phyloP scores from a whole-genome alignment of 2,888 invertebrate genomes.

The Halictus ligatus region DNA sequence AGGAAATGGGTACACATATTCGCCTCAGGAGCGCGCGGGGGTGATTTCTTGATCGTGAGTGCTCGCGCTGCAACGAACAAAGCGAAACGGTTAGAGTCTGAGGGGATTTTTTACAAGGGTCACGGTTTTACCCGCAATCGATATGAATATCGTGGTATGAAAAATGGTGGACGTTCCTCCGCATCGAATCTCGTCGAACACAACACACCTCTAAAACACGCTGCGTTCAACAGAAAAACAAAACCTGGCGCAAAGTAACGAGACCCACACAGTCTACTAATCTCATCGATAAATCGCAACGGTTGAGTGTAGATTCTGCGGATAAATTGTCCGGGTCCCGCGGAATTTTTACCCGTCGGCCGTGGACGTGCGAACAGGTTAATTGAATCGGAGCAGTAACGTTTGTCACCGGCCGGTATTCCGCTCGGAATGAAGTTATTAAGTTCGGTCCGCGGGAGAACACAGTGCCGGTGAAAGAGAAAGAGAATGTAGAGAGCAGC shows the following conservation, averaged over 20 bases:
- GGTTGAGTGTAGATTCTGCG: background rate
- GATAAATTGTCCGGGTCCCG: background rate
- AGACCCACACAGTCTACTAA: background rate
- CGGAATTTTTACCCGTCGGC: background rate
- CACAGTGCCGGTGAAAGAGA: background rate
- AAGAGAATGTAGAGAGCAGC: too few relatives aligned
- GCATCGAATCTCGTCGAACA: background rate
- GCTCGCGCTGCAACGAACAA: background rate
- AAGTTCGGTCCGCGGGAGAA: background rate
- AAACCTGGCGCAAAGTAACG: background rate
- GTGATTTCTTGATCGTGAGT: background rate
- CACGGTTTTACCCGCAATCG: background rate
- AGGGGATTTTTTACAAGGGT: background rate
- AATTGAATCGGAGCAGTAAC: conserved; percentile 8
- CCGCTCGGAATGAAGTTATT: conserved; percentile 8
- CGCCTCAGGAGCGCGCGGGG: too few relatives aligned
- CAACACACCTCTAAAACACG: background rate
- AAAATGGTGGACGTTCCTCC: background rate
- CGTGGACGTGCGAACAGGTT: conserved; percentile 1
- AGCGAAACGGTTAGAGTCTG: background rate
- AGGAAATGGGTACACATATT: background rate
- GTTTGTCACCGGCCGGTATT: conserved; percentile 9
- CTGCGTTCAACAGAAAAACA: background rate
- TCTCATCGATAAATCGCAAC: background rate
- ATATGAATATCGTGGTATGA: background rate